Evolutionary conservation across 2,113 vertebrate genomes (phyloP), one percentile per base, ranked within the genome.

Genomic region (Syngnathus floridae): DNA sequence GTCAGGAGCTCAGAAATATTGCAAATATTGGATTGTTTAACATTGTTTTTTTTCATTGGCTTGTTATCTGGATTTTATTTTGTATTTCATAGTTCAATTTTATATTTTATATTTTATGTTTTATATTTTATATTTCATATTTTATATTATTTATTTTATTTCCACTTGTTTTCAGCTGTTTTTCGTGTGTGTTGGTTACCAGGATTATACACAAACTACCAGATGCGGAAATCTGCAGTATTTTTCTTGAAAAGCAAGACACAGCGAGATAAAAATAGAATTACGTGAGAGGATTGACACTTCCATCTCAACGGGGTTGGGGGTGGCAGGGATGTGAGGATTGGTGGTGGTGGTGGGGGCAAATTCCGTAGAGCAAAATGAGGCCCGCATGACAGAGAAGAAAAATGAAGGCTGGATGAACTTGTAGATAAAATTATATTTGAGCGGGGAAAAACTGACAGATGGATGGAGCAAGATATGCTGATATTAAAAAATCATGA

Each of bases 401-500:
- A 69, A 56, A 68, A 65, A 66, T 65, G 22, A 70, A 67, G 45
- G 14, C 46, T 38, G 63, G 48, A 69, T 22, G 43, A 35, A 22
- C 26, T 58, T 26, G 17, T 40, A 76, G 59, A 84, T 69, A 67
- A 62, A 76, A 66, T 65, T 68, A 76, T 72, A 62, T 81, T 54
- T 56, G 36, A 67, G n/a, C 4, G n/a, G 1, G 16, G 21, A 71
- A 16, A 66, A 67, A 61, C 43, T 58, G 78, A 78, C 76, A 83
- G 82, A 84, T 75, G 73, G 67, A 75, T 26, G 6, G 54, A 70
- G 35, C 4, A 57, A 60, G 66, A 68, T 76, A 69, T 49, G 68
- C 9, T 65, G 84, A 79, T 77, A 77, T 77, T 70, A 68, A 70
- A 76, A 79, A 73, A 21, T 73, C 69, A 54, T 26, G 35, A 81